Conservation (phyloP, 2,113 vertebrate genomes). For the Orcinus orca region DNA sequence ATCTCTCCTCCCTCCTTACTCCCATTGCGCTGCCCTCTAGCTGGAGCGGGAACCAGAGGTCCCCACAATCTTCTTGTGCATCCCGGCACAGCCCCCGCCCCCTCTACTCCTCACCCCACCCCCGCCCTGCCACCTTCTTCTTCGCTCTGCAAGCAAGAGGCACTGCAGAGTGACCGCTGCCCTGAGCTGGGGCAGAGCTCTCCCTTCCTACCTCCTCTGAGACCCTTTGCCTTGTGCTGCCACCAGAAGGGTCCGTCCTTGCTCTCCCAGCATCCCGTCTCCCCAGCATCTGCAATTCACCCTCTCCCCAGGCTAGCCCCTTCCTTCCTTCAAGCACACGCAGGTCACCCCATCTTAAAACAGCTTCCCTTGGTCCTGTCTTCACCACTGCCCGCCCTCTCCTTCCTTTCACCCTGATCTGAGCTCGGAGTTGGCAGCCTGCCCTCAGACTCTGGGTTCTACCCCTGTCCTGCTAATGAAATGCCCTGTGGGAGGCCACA, state of each 20-base stretch:
- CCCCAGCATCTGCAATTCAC: background rate
- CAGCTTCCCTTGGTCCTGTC: background rate
- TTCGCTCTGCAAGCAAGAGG: background rate
- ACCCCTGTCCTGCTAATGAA: background rate
- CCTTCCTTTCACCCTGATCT: background rate
- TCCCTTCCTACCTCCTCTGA: background rate
- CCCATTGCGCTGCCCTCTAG: background rate
- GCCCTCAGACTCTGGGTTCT: background rate
- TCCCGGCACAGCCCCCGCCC: too few species aligned
- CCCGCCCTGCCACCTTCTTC: background rate
- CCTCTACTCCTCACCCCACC: background rate
- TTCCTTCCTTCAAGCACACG: background rate
- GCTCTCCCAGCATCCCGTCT: accelerated
- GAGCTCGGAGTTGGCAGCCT: background rate
- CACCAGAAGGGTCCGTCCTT: background rate
- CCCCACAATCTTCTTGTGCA: background rate
- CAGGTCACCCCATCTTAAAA: background rate
- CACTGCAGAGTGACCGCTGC: background rate
- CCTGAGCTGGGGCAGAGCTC: background rate
- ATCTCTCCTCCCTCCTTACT: background rate
- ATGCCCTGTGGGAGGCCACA: background rate
- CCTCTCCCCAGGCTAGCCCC: background rate
- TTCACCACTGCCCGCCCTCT: background rate
- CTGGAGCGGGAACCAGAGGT: accelerated
- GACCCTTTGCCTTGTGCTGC: background rate